Evolutionary conservation across 2,113 vertebrate genomes (phyloP), one percentile per base, ranked within the genome.

Genomic region (Physeter macrocephalus): DNA sequence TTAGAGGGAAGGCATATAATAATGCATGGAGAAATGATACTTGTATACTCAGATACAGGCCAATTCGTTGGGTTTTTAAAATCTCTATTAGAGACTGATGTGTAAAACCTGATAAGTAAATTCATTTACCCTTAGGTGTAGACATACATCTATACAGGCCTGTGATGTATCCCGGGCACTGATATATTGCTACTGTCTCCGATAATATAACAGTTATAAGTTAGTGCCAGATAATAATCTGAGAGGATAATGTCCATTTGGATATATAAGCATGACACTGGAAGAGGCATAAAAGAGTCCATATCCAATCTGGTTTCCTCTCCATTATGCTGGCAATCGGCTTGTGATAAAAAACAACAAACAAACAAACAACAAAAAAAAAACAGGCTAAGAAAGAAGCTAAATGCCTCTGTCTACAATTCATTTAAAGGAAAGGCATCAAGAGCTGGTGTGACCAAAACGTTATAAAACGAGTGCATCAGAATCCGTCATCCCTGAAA

Each of bases 401-500:
- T 92, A 67, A 81, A 67, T 10, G 93, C 97, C 93, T 93, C 89
- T 91, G 62, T 80, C 84, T 77, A 75, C 0, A 49, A 94, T 93
- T 94, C 77, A 74, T 67, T 81, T 54, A 54, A 95, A 97, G 97
- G 96, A 98, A 98, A 98, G 61, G 94, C 75, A 97, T 96, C 77
- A 87, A 96, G 97, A 98, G 96, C 97, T 81, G 74, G 41, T 94
- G 49, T 13, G 97, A 96, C 61, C 95, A 84, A 96, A 97, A 92
- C 8, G 39, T 94, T 88, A 59, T 59, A 86, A 97, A 92, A 90
- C 41, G 97, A 98, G 97, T 97, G 98, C 97, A 98, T 98, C 94
- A 96, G 66, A 83, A 78, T 94, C 18, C 89, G 93, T 25, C 82
- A 88, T 98, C 98, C 98, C 98, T 98, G 98, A 97, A 97, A 97